Evolutionary conservation across 2,888 invertebrate genomes (phyloP).

Genomic region (Eristalinus sepulchralis): DNA sequence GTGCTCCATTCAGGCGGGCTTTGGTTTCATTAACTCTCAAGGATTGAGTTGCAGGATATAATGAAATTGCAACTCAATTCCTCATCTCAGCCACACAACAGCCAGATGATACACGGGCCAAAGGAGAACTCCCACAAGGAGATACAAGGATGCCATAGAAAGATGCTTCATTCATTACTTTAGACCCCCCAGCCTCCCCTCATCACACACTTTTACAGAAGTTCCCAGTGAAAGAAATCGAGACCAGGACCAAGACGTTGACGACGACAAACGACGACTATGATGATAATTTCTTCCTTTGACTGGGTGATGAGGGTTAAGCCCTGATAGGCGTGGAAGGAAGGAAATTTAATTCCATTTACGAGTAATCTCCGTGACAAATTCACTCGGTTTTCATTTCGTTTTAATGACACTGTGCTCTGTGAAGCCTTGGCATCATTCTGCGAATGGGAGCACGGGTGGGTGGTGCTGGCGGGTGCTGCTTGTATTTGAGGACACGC

Average conservation of each 20-base stretch:
- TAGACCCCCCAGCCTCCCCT: not conserved
- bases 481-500: not conserved
- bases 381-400: slow-evolving; percentile 26
- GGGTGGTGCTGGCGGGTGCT: not conserved
- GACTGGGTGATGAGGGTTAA: slow-evolving; percentile 10
- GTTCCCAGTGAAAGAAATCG: not conserved
- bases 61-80: not conserved
- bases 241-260: not conserved
- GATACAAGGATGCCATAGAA: not conserved
- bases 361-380: slow-evolving; percentile 20
- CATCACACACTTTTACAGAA: not conserved
- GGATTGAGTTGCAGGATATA: not conserved
- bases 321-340: slow-evolving; percentile 2
- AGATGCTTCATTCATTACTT: not conserved
- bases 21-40: not conserved
- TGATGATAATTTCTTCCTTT: not conserved
- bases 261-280: not conserved
- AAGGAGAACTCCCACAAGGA: not conserved
- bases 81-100: not conserved
- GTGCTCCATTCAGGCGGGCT: not conserved
- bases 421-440: slow-evolving; percentile 11
- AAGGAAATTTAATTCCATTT: slow-evolving; percentile 37
- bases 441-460: not conserved
- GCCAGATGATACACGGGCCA: not conserved
- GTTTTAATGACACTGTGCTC: slow-evolving; percentile 24